Base-by-base conservation (phyloP, 1,140 invertebrate genomes). In the Eupeodes corollae region DNA sequence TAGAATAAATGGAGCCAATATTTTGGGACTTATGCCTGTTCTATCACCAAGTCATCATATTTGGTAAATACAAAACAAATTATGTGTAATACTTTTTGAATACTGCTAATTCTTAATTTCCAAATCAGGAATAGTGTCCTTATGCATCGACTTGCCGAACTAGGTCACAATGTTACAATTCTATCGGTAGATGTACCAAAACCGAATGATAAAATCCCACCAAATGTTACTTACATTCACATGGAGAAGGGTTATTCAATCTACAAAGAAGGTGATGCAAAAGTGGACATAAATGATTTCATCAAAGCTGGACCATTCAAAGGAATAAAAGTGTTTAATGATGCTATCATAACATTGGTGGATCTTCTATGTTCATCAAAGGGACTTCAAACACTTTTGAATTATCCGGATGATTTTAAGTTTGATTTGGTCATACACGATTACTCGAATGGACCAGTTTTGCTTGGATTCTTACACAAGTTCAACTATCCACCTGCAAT, bases 391-490 rank as follows among this genome's bases (percentile, higher is more conserved):
- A 0, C 35, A 26, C 16, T 47, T 12, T n/a, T 35, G 1, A 40
- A 34, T 6, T 19, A 34, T 16, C 21, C 43, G 13, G 31, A 43
- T 16, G 10, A 31, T 0, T 13, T 16, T 1, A 18, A 51, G 0
- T 61, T 51, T 5, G 60, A 66, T 31, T 46, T 66, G n/a, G 49
- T 66, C 9, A 52, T 66, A 12, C 52, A 56, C 11, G 63, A 66
- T 47, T 47, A 53, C 19, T 61, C 53, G 1, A 50, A 47, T n/a
- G 46, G 48, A 0, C 34, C 53, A 6, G 52, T 26, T 26, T 26
- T 62, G 9, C 42, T 63, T 3, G 18, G 58, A 12, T n/a, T 48
- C 0, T 19, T 43, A 10, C 1, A 53, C 13, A 43, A 46, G 0
- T 35, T 41, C 15, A 42, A 42, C 1, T 9, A 40, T 0, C 48